phyloP scores from a whole-genome alignment of 2,888 invertebrate species.

The Pherbina coryleti region DNA sequence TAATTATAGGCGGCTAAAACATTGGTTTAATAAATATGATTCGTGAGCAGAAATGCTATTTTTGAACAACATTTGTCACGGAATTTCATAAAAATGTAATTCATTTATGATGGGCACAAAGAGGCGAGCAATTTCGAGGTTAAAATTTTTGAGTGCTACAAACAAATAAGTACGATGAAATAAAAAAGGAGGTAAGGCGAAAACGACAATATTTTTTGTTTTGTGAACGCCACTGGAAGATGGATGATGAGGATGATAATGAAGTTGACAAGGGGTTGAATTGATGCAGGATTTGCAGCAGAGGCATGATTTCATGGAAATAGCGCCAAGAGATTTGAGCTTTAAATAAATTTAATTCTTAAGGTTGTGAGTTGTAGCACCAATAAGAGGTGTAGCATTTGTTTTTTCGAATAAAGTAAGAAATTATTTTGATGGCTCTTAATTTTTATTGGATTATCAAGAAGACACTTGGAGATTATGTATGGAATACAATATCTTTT shows the following conservation, averaged over 20 bases:
- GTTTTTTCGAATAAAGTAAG: no score
- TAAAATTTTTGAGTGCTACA: not conserved
- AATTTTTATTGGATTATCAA: no score
- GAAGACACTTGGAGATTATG: no score
- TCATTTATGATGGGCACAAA: not conserved
- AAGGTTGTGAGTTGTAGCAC: not conserved
- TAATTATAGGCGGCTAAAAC: slow-evolving; percentile 15
- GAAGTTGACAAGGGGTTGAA: not conserved
- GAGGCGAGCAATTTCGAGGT: not conserved
- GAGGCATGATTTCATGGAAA: not conserved
- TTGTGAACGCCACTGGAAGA: not conserved
- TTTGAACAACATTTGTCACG: slow-evolving; percentile 23
- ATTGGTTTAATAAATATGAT: slow-evolving; percentile 6
- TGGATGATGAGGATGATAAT: not conserved
- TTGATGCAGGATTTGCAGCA: not conserved
- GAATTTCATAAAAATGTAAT: slow-evolving; percentile 24
- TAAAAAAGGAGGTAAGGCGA: not conserved
- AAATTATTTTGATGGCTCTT: no score
- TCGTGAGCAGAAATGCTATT: slow-evolving; percentile 3
- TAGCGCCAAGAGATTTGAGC: not conserved
- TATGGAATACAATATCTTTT: no score
- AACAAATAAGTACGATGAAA: not conserved
- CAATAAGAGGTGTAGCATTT: no score
- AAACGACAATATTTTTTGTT: no score
- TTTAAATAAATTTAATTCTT: not conserved